Conservation (phyloP, 2,797 vertebrate species). For the Corythornis leucogaster region DNA sequence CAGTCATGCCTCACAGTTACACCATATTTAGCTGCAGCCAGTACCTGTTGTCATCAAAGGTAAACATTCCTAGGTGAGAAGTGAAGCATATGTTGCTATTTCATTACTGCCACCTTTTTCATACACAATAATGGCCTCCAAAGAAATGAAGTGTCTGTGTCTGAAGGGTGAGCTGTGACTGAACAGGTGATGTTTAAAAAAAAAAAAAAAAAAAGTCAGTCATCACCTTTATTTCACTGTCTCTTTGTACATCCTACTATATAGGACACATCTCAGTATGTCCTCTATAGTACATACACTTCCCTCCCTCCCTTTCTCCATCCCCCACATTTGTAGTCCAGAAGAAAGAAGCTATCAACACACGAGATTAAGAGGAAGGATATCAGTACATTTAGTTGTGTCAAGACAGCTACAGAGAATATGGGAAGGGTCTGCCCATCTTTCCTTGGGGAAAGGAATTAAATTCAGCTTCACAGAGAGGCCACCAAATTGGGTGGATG, state of each 20-base stretch:
- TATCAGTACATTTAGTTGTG: background rate
- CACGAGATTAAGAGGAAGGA: background rate
- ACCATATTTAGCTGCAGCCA: background rate
- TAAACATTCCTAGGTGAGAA: background rate
- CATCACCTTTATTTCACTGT: background rate
- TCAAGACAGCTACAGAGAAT: background rate
- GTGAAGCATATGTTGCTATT: background rate
- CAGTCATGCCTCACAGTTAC: background rate
- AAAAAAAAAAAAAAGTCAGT: background rate
- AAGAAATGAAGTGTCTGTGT: background rate
- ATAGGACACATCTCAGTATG: background rate
- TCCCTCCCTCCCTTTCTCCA: background rate
- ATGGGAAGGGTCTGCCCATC: background rate
- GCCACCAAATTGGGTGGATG: background rate
- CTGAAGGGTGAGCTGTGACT: background rate
- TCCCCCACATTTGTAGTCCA: background rate
- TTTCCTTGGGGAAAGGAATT: background rate
- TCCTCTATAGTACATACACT: background rate
- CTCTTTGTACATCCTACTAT: background rate
- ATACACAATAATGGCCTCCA: background rate
- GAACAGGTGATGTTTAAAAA: background rate
- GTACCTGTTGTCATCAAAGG: conserved; percentile 21
- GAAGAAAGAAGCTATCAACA: background rate
- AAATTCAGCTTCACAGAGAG: background rate
- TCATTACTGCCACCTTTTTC: background rate